Conservation (phyloP, 2,113 vertebrate genomes). For the Marcusenius ussheri region DNA sequence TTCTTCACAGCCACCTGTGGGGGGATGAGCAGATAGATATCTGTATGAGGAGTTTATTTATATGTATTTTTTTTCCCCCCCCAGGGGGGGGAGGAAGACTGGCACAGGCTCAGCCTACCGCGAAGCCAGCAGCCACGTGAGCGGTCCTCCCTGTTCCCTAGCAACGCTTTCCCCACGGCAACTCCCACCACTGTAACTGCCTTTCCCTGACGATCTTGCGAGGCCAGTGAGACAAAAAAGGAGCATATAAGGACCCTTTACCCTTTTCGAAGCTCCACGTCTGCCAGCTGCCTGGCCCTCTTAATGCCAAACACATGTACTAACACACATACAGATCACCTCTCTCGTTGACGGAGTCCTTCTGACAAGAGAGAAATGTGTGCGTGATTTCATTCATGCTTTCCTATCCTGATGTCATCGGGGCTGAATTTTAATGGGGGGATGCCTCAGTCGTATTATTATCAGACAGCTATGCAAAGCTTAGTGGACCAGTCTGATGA, state of each 20-base stretch:
- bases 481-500: not conserved
- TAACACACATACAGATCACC: not conserved
- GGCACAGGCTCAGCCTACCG: not conserved
- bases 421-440: not conserved
- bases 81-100: not conserved
- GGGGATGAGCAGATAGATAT: conserved; percentile 21
- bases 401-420: not conserved
- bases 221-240: not conserved
- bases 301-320: not conserved
- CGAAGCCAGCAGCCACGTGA: not conserved
- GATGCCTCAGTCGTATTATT: not conserved
- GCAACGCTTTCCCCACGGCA: not conserved
- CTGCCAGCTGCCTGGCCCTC: not conserved
- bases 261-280: not conserved
- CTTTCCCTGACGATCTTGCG: not conserved
- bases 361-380: not conserved
- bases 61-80: not conserved
- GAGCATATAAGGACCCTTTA: not conserved
- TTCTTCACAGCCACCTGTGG: conserved; percentile 93
- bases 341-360: not conserved
- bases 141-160: not conserved
- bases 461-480: not conserved
- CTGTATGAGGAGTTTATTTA: not conserved
- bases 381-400: not conserved
- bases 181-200: not conserved